Evolutionary conservation across 2,888 invertebrate genomes (phyloP).

Genomic region (Zonitis immaculata): DNA sequence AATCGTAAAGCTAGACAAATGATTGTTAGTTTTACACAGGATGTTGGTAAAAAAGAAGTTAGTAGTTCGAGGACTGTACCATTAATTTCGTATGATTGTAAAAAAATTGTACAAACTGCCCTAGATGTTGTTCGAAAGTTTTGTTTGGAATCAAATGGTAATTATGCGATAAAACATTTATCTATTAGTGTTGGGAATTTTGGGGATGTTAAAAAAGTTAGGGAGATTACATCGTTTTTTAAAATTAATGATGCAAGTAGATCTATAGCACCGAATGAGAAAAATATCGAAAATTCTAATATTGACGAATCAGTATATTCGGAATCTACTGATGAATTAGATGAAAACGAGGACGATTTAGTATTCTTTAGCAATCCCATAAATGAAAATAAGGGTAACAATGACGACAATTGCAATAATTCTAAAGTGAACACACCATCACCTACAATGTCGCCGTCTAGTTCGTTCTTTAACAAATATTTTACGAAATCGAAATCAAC

Average conservation of each 20-base stretch:
- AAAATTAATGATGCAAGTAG: slow-evolving; percentile 11
- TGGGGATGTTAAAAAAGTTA: slow-evolving; percentile 56
- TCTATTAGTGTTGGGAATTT: slow-evolving; percentile 80
- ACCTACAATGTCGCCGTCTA: slow-evolving; percentile 7
- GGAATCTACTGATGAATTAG: slow-evolving; percentile 19
- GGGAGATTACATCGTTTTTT: slow-evolving; percentile 37
- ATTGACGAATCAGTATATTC: slow-evolving; percentile 16
- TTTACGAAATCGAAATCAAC: slow-evolving; percentile 20
- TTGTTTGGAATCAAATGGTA: slow-evolving; percentile 38
- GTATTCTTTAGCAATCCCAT: slow-evolving; percentile 22
- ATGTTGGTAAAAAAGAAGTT: slow-evolving; percentile 53
- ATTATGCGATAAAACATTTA: slow-evolving; percentile 59
- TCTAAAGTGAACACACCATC: slow-evolving; percentile 19
- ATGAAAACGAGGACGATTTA: slow-evolving; percentile 14
- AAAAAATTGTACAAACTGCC: slow-evolving; percentile 62
- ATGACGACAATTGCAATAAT: slow-evolving; percentile 22
- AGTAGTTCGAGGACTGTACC: slow-evolving; percentile 62
- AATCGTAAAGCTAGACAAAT: slow-evolving; percentile 75
- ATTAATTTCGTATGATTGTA: slow-evolving; percentile 60
- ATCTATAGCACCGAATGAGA: not conserved
- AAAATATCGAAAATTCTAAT: not conserved
- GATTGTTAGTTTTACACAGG: slow-evolving; percentile 65
- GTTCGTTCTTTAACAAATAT: slow-evolving; percentile 35
- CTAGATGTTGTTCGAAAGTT: slow-evolving; percentile 62
- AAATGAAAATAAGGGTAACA: not conserved